Evolutionary conservation across 2,888 invertebrate species (phyloP).

Genomic region (Melipona beecheii): DNA sequence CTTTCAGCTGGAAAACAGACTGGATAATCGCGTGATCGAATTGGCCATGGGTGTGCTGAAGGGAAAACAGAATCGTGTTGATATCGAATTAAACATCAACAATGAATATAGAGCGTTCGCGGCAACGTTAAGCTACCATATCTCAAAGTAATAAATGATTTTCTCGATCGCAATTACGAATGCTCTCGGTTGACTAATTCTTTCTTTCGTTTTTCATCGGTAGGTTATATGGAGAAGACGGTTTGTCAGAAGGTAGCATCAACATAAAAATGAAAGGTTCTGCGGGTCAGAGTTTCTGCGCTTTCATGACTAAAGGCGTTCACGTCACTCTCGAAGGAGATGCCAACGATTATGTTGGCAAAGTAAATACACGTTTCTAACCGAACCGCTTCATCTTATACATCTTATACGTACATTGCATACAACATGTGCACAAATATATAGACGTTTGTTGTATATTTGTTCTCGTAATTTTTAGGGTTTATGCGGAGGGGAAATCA

Average conservation of each 20-base stretch:
- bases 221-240: slow-evolving; percentile 94
- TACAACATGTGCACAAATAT: no score
- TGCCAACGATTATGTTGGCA: slow-evolving; percentile 99
- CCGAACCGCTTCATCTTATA: no score
- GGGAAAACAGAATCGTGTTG: slow-evolving; percentile 88
- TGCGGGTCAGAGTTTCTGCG: slow-evolving; percentile 99
- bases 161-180: not conserved
- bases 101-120: slow-evolving; percentile 97
- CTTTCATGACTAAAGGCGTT: slow-evolving; percentile 96
- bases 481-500: slow-evolving; percentile 96
- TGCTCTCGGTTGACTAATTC: not conserved
- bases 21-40: slow-evolving; percentile 92
- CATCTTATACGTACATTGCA: no score
- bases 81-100: slow-evolving; percentile 91
- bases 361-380: slow-evolving; percentile 83
- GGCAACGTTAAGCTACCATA: slow-evolving; percentile 96
- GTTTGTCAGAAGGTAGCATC: slow-evolving; percentile 92
- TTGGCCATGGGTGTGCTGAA: slow-evolving; percentile 90
- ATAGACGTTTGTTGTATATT: not conserved
- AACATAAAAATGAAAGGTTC: slow-evolving; percentile 94
- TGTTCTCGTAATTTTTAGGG: slow-evolving; percentile 85
- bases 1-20: slow-evolving; percentile 93
- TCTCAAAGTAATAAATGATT: slow-evolving; percentile 91
- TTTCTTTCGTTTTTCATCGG: slow-evolving; percentile 30
- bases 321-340: slow-evolving; percentile 97